A percentile compares a stretch with the other conserved stretches of the same genome.
These are phyloP conservation scores for Zhengitettix transpicula DNA, from an alignment of 2,888 invertebrate species.

Conservation along the genomic window DNA sequence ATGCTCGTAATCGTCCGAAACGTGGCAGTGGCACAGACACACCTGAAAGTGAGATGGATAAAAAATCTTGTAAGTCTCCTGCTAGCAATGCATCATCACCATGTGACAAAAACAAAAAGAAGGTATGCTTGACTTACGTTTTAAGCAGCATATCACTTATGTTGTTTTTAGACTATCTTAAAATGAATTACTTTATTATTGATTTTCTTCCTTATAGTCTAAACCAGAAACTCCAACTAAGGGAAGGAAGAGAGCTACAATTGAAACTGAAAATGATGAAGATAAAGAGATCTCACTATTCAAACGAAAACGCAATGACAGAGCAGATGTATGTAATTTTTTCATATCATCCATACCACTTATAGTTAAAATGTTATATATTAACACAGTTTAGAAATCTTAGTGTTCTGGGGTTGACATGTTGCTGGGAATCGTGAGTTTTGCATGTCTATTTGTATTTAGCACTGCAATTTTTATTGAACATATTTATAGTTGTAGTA, in stretches of 20 bases:
- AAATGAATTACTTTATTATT: not conserved
- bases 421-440: too few species aligned
- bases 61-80: constrained; percentile 23
- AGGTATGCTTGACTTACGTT: constrained; percentile 12
- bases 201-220: constrained; percentile 2
- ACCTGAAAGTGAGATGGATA: constrained; percentile 22
- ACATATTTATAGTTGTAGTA: too few species aligned
- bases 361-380: too few species aligned
- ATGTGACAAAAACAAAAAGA: constrained; percentile 27
- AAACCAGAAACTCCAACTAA: constrained; percentile 35
- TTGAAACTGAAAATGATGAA: constrained; percentile 27
- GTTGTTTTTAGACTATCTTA: not conserved
- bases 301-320: constrained; percentile 32
- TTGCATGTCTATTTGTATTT: too few species aligned
- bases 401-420: too few species aligned
- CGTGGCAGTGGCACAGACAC: constrained; percentile 32
- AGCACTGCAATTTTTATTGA: too few species aligned
- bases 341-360: too few species aligned
- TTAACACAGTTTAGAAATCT: too few species aligned
- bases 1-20: constrained; percentile 33
- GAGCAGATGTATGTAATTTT: constrained; percentile 23
- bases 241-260: constrained; percentile 33
- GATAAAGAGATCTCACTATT: constrained; percentile 30
- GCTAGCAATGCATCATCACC: constrained; percentile 21
- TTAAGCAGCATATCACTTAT: not conserved